Evolutionary conservation across 2,113 vertebrate genomes (phyloP).

Genomic region (Mustela lutreola): DNA sequence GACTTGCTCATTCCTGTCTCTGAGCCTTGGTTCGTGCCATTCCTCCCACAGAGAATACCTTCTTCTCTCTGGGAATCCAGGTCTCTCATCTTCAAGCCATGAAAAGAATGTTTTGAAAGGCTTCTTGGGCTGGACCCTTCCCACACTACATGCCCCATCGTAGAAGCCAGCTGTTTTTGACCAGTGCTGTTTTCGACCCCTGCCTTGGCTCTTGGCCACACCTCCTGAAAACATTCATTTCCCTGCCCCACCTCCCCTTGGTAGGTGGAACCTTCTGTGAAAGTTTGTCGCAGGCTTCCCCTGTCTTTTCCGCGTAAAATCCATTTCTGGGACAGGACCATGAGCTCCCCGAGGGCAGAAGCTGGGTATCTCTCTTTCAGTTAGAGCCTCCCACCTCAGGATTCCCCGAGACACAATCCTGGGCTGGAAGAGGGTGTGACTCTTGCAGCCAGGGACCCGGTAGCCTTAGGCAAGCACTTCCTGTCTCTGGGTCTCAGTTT

Average conservation of each 20-base stretch:
- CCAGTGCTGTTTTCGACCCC: no score
- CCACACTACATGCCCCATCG: not conserved
- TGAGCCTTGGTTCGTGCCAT: not conserved
- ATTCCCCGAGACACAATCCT: not conserved
- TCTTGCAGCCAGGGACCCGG: not conserved
- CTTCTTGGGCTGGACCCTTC: not conserved
- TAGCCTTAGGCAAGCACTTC: constrained; percentile 69
- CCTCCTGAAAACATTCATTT: not conserved
- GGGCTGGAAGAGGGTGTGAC: constrained; percentile 6
- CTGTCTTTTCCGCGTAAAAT: not conserved
- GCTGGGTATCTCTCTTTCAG: not conserved
- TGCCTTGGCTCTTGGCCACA: not conserved
- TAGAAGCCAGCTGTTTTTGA: not conserved
- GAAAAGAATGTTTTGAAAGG: constrained; percentile 54
- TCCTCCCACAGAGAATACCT: constrained; percentile 66
- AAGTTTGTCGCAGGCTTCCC: not conserved
- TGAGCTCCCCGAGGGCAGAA: not conserved
- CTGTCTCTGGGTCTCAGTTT: constrained; percentile 69
- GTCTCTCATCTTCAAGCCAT: constrained; percentile 58
- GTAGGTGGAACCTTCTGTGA: not conserved
- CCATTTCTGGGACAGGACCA: not conserved
- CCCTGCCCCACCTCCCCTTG: not conserved
- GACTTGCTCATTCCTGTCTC: constrained; percentile 45
- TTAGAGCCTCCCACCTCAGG: not conserved
- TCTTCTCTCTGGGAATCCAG: constrained; percentile 56